These are phyloP conservation scores for Lycaon pictus DNA, from an alignment of 2,113 vertebrate genomes.

Conservation along the genomic window DNA sequence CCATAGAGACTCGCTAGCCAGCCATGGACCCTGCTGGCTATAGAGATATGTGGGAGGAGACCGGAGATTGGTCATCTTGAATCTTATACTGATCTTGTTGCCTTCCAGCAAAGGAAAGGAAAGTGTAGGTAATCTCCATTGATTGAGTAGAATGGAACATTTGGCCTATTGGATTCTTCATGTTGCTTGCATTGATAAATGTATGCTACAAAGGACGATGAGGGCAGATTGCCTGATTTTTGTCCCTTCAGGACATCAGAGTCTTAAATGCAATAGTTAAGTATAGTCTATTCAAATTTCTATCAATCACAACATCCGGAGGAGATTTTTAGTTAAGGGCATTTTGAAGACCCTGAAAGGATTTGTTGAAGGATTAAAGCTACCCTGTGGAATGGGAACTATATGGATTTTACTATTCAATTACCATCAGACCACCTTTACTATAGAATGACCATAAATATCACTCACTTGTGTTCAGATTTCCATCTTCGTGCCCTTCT, in stretches of 20 bases:
- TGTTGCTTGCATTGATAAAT: background rate
- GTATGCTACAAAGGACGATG: background rate
- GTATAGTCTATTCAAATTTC: background rate
- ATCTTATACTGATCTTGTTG: background rate
- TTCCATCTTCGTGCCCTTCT: background rate
- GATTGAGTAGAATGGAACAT: background rate
- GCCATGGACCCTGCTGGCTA: background rate
- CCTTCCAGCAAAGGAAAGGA: constrained; percentile 11
- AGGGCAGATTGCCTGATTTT: background rate
- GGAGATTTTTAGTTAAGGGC: constrained; percentile 5
- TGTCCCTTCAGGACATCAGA: background rate
- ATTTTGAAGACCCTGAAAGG: background rate
- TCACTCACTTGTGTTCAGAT: background rate
- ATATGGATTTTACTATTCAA: background rate
- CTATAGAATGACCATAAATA: background rate
- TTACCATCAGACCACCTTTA: background rate
- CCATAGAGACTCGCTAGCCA: background rate
- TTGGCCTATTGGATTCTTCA: background rate
- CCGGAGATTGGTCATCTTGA: background rate
- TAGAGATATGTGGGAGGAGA: background rate
- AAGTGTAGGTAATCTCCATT: background rate
- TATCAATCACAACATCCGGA: background rate
- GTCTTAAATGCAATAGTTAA: background rate
- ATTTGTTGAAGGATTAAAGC: background rate
- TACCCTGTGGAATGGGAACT: background rate